These are phyloP conservation scores for Melanotaenia maccullochi DNA, from an alignment of 2,797 vertebrate genomes.

Conservation along the genomic window DNA sequence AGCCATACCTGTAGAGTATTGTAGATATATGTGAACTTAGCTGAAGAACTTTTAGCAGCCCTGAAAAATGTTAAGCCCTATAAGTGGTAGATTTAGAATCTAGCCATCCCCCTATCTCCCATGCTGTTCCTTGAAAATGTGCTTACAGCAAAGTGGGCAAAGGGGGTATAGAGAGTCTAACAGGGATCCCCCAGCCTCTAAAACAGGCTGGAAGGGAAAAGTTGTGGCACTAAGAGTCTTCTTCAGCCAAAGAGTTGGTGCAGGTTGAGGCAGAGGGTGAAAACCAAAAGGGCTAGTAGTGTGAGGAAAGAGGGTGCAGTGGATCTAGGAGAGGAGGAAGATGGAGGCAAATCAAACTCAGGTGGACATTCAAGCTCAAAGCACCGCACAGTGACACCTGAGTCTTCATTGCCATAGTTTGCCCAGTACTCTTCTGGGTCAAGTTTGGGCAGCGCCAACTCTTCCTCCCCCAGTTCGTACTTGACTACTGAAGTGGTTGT, in stretches of 20 bases:
- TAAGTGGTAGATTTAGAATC: conserved; percentile 72
- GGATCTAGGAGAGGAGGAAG: conserved; percentile 68
- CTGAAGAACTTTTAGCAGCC: conserved; percentile 72
- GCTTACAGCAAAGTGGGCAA: conserved; percentile 73
- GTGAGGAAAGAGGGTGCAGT: conserved; percentile 65
- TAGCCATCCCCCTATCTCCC: conserved; percentile 74
- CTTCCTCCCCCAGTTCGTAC: conserved; percentile 89
- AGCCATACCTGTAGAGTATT: conserved; percentile 65
- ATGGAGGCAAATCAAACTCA: conserved; percentile 79
- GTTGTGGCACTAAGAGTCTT: conserved; percentile 45
- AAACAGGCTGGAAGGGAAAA: conserved; percentile 70
- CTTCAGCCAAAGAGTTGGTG: conserved; percentile 82
- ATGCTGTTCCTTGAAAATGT: conserved; percentile 67
- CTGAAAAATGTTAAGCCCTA: conserved; percentile 77
- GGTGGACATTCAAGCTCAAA: conserved; percentile 86
- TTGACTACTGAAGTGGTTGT: conserved; percentile 86
- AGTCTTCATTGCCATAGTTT: conserved; percentile 89
- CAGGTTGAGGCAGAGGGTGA: conserved; percentile 67
- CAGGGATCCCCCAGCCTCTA: conserved; percentile 75
- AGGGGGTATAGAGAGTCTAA: conserved; percentile 71
- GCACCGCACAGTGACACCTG: conserved; percentile 83
- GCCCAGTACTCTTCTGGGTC: conserved; percentile 89
- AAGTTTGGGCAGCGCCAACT: conserved; percentile 87
- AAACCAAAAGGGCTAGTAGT: conserved; percentile 70
- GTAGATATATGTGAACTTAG: conserved; percentile 54